Base-by-base conservation (phyloP, 2,888 invertebrate genomes). In the Hemicrepidius hirtus region DNA sequence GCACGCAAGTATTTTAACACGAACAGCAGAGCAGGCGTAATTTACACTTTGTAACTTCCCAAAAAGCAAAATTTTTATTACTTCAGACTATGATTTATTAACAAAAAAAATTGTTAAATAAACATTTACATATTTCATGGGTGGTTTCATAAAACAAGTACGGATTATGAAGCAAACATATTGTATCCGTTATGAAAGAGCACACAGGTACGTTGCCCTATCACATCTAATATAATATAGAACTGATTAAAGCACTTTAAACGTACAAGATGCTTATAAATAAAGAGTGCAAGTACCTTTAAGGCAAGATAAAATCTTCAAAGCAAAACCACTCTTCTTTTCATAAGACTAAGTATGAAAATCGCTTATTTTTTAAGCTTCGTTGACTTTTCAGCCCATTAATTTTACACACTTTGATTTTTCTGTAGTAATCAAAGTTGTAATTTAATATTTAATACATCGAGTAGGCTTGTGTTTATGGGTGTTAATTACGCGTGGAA, bases 361-460 rank as follows among this genome's bases (percentile, higher is more conserved):
- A 49, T 71, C 62, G 67, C 59, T 66, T 66, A 66, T 71, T 66
- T 60, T 70, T 71, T 71, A 35, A 71, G 71, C 59, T 71, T 67
- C 44, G 71, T 41, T 71, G 50, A 40, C 53, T 71, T 71, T 71
- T 71, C 71, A 60, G 65, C 18, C 57, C 66, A 66, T 71, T 71
- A 71, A 65, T 60, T 71, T 71, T 66, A 70, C 70, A 64, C 70
- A 64, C 57, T 70, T 70, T 70, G 64, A 64, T 70, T 70, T 70
- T 70, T 70, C 21, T 53, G 7, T 35, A 44, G 35, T 55, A 68
- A 68, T 68, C 68, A 68, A 50, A 68, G 35, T 68, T 60, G 68
- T 63, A 72, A 72, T 72, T 72, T 68, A 62, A 68, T 68, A 72
- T 72, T 72, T 68, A 62, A 68, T 68, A 66, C 53, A 13, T 65